Evolutionary conservation across 2,113 vertebrate species (phyloP).

Genomic region (Fregetta grallaria): DNA sequence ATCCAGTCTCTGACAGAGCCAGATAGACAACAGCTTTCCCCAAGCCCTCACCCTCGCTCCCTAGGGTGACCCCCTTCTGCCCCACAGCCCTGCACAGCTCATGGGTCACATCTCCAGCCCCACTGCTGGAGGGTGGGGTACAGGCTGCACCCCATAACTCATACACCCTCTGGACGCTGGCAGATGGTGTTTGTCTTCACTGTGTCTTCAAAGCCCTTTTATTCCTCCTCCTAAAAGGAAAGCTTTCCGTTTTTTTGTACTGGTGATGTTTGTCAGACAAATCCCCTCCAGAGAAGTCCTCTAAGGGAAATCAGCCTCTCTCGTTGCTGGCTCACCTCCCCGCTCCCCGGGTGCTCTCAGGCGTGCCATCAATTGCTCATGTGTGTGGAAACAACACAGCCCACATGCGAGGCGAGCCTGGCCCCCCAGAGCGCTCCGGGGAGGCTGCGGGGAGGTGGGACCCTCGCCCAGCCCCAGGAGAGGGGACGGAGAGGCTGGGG

Average conservation of each 20-base stretch:
- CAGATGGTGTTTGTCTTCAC: neutral
- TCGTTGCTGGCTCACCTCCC: neutral
- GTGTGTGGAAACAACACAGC: neutral
- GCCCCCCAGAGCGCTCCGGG: neutral
- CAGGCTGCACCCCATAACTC: neutral
- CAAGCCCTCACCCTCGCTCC: neutral
- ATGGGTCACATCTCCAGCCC: neutral
- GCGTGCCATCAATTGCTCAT: fast-evolving
- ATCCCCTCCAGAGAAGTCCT: neutral
- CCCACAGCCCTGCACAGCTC: neutral
- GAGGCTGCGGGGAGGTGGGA: neutral
- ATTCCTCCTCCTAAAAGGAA: neutral
- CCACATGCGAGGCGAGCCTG: neutral
- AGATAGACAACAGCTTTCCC: neutral
- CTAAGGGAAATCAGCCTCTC: neutral
- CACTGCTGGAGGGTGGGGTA: neutral
- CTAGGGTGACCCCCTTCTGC: neutral
- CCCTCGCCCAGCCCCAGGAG: neutral
- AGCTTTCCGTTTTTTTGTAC: neutral
- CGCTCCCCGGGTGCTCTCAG: neutral
- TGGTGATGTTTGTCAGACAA: neutral
- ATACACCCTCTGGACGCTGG: neutral
- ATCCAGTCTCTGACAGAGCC: neutral
- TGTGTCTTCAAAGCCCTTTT: neutral
- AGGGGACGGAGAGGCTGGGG: neutral